Conservation (phyloP, 2,797 vertebrate species). For the Amazonetta brasiliensis region DNA sequence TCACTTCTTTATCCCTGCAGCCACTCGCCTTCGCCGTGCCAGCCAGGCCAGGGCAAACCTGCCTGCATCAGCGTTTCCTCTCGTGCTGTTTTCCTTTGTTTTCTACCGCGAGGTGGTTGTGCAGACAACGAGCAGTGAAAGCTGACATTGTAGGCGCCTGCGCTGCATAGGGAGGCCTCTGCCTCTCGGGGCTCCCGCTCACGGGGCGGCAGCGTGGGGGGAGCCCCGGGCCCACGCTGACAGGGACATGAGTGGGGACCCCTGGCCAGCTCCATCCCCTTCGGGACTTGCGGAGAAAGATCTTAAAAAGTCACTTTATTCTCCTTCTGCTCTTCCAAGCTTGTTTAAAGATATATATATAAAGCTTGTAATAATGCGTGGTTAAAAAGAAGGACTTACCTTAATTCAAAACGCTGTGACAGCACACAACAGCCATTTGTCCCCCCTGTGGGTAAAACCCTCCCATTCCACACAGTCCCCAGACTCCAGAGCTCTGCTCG, state of each 20-base stretch:
- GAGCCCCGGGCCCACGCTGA: background rate
- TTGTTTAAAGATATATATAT: background rate
- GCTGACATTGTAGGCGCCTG: background rate
- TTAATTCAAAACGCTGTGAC: background rate
- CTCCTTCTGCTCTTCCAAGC: background rate
- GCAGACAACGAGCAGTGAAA: background rate
- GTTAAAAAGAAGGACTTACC: background rate
- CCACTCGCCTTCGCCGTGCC: background rate
- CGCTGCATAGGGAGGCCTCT: background rate
- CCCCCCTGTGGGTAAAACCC: background rate
- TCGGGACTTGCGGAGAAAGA: accelerated
- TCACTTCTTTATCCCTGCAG: background rate
- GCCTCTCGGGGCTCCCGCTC: background rate
- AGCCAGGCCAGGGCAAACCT: background rate
- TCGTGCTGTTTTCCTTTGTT: background rate
- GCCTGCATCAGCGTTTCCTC: background rate
- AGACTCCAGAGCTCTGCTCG: accelerated
- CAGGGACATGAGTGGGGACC: background rate
- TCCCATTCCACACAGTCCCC: accelerated
- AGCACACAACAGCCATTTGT: background rate
- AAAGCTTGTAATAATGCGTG: background rate
- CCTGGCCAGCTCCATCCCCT: background rate
- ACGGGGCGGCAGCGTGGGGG: background rate
- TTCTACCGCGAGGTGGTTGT: background rate
- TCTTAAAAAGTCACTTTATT: background rate